Base-by-base conservation (phyloP, 2,888 invertebrate genomes). In the Lasiommata megera region DNA sequence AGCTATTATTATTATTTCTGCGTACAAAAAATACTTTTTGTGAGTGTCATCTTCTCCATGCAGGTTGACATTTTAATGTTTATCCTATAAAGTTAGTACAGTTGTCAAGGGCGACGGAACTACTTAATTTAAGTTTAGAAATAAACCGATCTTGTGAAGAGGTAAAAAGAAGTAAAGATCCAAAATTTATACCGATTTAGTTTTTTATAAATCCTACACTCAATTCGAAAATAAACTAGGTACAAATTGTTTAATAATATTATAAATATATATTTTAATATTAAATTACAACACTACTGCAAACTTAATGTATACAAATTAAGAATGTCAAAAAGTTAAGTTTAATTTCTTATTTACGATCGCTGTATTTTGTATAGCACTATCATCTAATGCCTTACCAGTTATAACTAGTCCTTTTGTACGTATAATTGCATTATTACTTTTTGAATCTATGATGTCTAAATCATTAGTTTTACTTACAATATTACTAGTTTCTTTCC, bases 321-420 rank as follows among this genome's bases (percentile, higher is more conserved):
- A 54, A 1, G 16, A 40, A 12, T 6, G 9, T 46, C 28, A 17
- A 31, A 16, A 46, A 14, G 59, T 62, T 46, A 54, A 17, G 40
- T 64, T 66, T 61, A 69, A 55, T 54, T 65, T 67, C 11, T 54
- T 62, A n/a, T 51, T 28, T 34, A 48, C 44, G n/a, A 7, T 37
- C 12, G 43, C n/a, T 3, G 48, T 16, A 23, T 50, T 48, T 58
- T 65, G 62, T 34, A 67, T 29, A 61, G 66, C 60, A 37, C 37
- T 56, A 2, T 66, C 66, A 17, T 67, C 66, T 53, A 56, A 31
- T n/a, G 59, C 36, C 9, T 50, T 60, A n/a, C 43, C 31, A 3
- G 28, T 40, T 38, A 29, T 9, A 40, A 47, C 48, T 38, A 41
- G 36, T 18, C 18, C 41, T 47, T 44, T 63, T 11, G 48, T 54